These are phyloP conservation scores for Dromiciops gliroides DNA, from an alignment of 2,113 vertebrate species.

Conservation along the genomic window DNA sequence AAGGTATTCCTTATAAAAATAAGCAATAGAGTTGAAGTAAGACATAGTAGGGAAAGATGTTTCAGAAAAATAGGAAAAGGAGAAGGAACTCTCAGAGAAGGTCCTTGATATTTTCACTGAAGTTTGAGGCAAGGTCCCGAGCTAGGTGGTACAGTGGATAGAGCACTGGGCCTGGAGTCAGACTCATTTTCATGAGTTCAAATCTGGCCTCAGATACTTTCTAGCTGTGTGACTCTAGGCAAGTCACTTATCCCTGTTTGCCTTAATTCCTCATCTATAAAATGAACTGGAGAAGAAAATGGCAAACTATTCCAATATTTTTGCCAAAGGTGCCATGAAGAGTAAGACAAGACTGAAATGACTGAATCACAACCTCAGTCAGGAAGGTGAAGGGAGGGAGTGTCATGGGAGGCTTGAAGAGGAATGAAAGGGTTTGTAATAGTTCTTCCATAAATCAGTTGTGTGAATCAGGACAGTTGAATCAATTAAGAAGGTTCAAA, in stretches of 20 bases:
- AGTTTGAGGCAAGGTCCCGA: background rate
- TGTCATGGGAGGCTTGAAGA: background rate
- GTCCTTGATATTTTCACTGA: background rate
- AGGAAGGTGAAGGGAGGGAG: background rate
- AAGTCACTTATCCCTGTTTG: too few relatives aligned
- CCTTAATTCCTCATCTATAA: too few relatives aligned
- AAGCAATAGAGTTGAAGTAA: background rate
- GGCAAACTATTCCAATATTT: too few relatives aligned
- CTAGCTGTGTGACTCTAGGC: too few relatives aligned
- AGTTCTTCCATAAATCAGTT: background rate
- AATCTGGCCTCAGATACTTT: too few relatives aligned
- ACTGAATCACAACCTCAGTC: background rate
- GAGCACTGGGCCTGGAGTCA: too few relatives aligned
- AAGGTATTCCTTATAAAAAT: too few relatives aligned
- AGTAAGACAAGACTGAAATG: too few relatives aligned
- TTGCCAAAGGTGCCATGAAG: too few relatives aligned
- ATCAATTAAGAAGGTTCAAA: background rate
- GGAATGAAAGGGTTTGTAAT: background rate
- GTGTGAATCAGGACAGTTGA: background rate
- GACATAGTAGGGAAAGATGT: background rate
- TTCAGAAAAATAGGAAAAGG: background rate
- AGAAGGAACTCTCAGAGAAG: background rate
- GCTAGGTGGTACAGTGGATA: too few relatives aligned
- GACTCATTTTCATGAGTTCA: too few relatives aligned
- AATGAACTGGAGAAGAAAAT: too few relatives aligned